Evolutionary conservation across 2,113 vertebrate genomes (phyloP).

Genomic region (Uria lomvia): DNA sequence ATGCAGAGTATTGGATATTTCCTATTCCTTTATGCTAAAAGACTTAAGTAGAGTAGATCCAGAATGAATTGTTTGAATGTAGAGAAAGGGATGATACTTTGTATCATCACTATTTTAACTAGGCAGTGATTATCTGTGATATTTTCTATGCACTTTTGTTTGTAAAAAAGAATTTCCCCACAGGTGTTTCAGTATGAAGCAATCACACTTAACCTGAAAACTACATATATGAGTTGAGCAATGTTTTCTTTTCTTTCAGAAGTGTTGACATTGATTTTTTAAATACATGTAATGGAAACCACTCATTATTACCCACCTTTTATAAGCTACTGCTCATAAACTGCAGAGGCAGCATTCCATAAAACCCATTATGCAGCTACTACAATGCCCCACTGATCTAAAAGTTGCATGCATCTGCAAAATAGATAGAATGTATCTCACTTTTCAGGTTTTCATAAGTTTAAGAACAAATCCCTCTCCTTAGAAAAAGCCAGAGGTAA

Average conservation of each 20-base stretch:
- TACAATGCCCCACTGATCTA: neutral
- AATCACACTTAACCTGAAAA: neutral
- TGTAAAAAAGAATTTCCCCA: neutral
- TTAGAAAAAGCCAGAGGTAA: neutral
- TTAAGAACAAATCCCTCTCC: neutral
- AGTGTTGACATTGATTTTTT: constrained; percentile 44
- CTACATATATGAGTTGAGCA: neutral
- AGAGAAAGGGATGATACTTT: neutral
- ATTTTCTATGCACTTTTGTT: neutral
- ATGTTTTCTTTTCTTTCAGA: constrained; percentile 44
- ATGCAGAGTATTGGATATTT: neutral
- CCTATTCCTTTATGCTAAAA: neutral
- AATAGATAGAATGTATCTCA: neutral
- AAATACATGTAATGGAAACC: constrained; percentile 38
- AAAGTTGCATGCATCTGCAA: constrained; percentile 28
- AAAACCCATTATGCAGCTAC: constrained; percentile 6
- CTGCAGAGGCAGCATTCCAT: constrained; percentile 46
- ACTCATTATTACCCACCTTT: constrained; percentile 47
- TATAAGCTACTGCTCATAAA: constrained; percentile 33
- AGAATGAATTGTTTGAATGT: neutral
- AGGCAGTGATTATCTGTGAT: neutral
- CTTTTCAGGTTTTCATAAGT: constrained; percentile 25
- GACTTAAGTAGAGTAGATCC: neutral
- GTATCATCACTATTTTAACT: neutral
- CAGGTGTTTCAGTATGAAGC: constrained; percentile 35